Conservation (phyloP, 2,113 vertebrate genomes). For the Cygnus buccinator region DNA sequence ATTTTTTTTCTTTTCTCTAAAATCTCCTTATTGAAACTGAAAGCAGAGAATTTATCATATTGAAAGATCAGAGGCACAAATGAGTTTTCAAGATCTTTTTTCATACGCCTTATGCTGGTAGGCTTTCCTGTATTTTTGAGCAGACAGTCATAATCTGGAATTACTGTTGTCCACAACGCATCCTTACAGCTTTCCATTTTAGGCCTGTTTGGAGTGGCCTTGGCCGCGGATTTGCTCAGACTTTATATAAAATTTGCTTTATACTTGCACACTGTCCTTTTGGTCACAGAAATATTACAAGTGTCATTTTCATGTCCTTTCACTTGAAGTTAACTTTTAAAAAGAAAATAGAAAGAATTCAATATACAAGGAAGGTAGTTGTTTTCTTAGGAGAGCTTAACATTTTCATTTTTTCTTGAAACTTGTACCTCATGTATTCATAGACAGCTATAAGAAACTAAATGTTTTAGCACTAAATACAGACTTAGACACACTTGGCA, state of each 20-base stretch:
- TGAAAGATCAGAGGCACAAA: neutral
- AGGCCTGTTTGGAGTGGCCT: neutral
- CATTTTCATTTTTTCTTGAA: neutral
- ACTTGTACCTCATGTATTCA: neutral
- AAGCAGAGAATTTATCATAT: neutral
- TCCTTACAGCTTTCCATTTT: neutral
- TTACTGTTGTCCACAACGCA: neutral
- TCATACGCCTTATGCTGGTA: neutral
- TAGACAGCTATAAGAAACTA: neutral
- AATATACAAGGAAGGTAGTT: neutral
- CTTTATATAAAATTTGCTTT: neutral
- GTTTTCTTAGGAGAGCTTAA: neutral
- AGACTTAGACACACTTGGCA: neutral
- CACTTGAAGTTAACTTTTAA: neutral
- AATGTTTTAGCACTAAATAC: neutral
- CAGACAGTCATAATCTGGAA: neutral
- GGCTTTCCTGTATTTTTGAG: neutral
- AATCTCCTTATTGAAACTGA: neutral
- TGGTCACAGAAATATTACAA: neutral
- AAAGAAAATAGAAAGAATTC: neutral
- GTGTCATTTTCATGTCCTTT: neutral
- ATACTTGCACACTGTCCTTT: neutral
- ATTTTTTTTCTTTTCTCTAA: neutral
- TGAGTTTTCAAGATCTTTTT: neutral
- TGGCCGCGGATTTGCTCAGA: neutral